Base-by-base conservation (phyloP, 2,113 vertebrate genomes). In the Triplophysa rosa region DNA sequence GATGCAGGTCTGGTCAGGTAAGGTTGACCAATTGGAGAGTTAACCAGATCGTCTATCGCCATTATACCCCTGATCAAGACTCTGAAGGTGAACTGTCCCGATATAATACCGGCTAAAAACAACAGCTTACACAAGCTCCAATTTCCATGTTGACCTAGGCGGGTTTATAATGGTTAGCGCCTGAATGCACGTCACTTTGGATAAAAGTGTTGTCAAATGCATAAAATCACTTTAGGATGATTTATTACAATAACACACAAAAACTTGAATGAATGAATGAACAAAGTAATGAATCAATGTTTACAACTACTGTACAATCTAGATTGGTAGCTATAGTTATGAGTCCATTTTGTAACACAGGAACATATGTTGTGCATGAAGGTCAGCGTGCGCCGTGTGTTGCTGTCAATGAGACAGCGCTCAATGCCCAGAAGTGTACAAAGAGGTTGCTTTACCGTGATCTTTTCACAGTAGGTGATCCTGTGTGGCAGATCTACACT, bases 391-490 rank as follows among this genome's bases (percentile, higher is more conserved):
- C 58, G 4, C 71, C 1, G n/a, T 42, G 40, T 42, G 71, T 62
- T 21, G 14, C 58, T 74, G 56, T 61, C 29, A 73, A 29, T 24
- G 56, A 73, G n/a, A 11, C 21, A 17, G 14, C 17, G 8, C 17
- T 62, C 19, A 62, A 21, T 40, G 69, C 69, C 69, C 69, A 72
- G 52, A 72, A 73, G 29, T 24, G 33, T 26, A 45, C n/a, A 19
- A 61, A 75, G 40, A 75, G 72, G 42, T 75, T 64, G 59, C 72
- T 64, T 40, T 64, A 63, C 23, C 1, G 9, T 49, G 58, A 47
- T 75, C 59, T 64, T 14, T 58, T 75, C 59, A 29, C 72, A 10
- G 40, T 21, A 26, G 59, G 72, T 75, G 72, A 75, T 75, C 72
- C 59, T 24, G 72, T 26, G 17, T 26, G 61, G 23, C 72, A 42